Conservation (phyloP, 2,797 vertebrate genomes). For the Diplodus sargus region DNA sequence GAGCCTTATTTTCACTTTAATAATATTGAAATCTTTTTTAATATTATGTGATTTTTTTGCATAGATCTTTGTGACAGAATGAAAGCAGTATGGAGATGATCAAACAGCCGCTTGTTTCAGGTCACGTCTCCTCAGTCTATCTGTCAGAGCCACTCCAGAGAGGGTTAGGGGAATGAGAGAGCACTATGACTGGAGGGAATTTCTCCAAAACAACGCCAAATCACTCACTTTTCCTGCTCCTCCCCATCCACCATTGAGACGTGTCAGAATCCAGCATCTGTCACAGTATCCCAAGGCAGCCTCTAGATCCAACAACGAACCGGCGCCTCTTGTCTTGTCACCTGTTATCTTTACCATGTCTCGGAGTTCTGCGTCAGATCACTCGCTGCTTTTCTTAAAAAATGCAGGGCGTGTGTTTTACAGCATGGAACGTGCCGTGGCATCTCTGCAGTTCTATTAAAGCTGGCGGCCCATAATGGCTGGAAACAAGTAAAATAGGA, state of each 20-base stretch:
- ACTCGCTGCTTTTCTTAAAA: conserved; percentile 68
- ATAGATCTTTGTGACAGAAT: conserved; percentile 84
- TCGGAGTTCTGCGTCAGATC: conserved; percentile 67
- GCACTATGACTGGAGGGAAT: conserved; percentile 74
- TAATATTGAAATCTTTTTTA: conserved; percentile 82
- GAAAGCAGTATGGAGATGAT: conserved; percentile 83
- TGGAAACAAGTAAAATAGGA: conserved; percentile 53
- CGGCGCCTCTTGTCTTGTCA: conserved; percentile 79
- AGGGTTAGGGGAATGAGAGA: conserved; percentile 72
- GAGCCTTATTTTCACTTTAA: conserved; percentile 80
- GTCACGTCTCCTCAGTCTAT: conserved; percentile 82
- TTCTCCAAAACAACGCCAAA: conserved; percentile 78
- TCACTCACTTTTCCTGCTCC: conserved; percentile 73
- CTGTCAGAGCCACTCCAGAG: conserved; percentile 79
- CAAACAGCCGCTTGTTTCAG: conserved; percentile 84
- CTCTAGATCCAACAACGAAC: conserved; percentile 71
- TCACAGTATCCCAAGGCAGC: conserved; percentile 79
- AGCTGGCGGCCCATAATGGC: conserved; percentile 58
- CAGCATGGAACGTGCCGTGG: conserved; percentile 53
- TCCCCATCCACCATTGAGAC: conserved; percentile 63
- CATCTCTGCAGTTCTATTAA: conserved; percentile 60
- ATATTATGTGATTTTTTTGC: conserved; percentile 80
- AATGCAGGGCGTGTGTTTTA: conserved; percentile 61
- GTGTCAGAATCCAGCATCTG: conserved; percentile 78
- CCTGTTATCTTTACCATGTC: conserved; percentile 79